Conservation (phyloP, 2,113 vertebrate species). For the Tenrec ecaudatus region DNA sequence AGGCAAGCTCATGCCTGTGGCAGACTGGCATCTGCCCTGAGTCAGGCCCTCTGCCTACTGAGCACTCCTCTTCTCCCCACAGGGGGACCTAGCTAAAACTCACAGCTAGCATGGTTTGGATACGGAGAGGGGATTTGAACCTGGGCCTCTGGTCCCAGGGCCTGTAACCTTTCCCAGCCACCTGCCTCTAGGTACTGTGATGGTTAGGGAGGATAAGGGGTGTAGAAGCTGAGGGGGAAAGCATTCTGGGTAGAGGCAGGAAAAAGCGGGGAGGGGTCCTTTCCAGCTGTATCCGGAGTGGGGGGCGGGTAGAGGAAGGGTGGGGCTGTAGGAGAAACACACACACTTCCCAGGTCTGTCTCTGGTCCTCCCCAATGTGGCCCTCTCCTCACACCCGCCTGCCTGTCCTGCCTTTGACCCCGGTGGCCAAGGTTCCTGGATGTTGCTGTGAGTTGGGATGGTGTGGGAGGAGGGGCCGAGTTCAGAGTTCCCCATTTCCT, state of each 20-base stretch:
- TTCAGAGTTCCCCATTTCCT: not conserved
- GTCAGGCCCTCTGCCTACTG: not conserved
- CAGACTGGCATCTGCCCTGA: fast-evolving
- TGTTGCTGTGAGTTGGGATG: not conserved
- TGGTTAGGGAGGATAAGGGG: not conserved
- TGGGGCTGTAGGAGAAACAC: not conserved
- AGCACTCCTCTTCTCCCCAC: not conserved
- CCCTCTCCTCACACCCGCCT: not conserved
- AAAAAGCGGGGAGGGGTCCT: not conserved
- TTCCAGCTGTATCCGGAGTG: not conserved
- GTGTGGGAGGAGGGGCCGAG: not conserved
- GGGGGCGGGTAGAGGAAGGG: not conserved
- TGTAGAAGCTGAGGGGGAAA: not conserved
- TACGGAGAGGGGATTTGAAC: not conserved
- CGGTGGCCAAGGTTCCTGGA: not conserved
- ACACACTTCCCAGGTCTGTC: fast-evolving
- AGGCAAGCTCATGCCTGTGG: not conserved
- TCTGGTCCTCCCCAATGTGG: not conserved
- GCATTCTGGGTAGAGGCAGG: not conserved
- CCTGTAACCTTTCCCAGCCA: not conserved
- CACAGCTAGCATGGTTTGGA: not conserved
- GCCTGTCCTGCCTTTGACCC: not conserved
- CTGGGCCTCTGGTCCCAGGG: not conserved
- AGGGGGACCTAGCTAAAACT: not conserved
- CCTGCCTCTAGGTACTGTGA: not conserved